These are phyloP conservation scores for Apaloderma vittatum DNA, from an alignment of 2,113 vertebrate genomes.

Conservation along the genomic window DNA sequence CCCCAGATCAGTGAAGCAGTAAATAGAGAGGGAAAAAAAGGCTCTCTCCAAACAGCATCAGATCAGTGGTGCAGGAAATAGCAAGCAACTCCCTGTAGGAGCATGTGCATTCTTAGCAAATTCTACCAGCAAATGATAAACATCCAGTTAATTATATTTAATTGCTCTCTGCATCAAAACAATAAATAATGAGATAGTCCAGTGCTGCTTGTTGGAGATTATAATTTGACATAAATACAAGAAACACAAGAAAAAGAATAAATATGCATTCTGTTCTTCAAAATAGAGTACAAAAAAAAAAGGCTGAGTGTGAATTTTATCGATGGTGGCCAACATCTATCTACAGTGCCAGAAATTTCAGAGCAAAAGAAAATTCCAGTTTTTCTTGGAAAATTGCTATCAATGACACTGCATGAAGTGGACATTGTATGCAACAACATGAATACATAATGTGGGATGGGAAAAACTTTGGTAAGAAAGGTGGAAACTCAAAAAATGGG, in stretches of 20 bases:
- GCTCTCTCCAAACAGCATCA: conserved; percentile 73
- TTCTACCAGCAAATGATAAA: conserved; percentile 76
- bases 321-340: not conserved
- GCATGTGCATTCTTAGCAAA: conserved; percentile 76
- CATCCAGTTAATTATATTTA: conserved; percentile 83
- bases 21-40: conserved; percentile 78
- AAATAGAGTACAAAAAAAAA: not conserved
- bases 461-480: not conserved
- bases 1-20: conserved; percentile 81
- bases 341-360: not conserved
- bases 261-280: not conserved
- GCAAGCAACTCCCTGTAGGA: conserved; percentile 79
- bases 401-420: not conserved
- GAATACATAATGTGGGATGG: not conserved
- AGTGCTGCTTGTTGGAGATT: conserved; percentile 70
- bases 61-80: conserved; percentile 81
- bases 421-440: not conserved
- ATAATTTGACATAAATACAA: conserved; percentile 53
- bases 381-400: not conserved
- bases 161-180: conserved; percentile 80
- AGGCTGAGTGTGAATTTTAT: not conserved
- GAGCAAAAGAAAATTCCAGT: not conserved
- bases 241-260: conserved; percentile 39
- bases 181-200: conserved; percentile 79
- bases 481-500: not conserved